Evolutionary conservation across 2,113 vertebrate genomes (phyloP).

Genomic region (Prunella fulvescens): DNA sequence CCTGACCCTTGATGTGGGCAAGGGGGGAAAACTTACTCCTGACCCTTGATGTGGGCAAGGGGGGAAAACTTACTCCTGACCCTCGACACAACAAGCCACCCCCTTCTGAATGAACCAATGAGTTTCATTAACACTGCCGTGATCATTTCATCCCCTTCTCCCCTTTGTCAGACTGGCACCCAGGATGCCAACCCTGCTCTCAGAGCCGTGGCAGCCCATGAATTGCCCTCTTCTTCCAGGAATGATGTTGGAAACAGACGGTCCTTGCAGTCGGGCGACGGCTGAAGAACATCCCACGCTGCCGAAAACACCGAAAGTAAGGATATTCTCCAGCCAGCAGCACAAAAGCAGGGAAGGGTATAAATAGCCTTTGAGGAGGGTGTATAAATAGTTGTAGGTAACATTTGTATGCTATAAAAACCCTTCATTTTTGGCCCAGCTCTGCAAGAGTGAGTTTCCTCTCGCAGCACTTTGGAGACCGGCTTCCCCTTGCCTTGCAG

Average conservation of each 20-base stretch:
- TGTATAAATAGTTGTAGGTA: conserved; percentile 45
- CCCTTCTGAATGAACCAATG: rapidly evolving
- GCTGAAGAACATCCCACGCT: background rate
- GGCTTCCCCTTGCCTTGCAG: background rate
- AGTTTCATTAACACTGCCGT: background rate
- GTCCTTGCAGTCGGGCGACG: background rate
- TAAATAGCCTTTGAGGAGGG: conserved; percentile 15
- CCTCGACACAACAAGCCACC: background rate
- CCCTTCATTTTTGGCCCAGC: background rate
- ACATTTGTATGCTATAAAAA: background rate
- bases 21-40: background rate
- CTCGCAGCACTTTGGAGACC: background rate
- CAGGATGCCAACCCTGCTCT: background rate
- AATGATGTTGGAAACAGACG: rapidly evolving
- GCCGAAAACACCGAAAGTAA: background rate
- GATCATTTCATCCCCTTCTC: background rate
- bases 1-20: background rate
- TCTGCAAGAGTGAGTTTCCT: background rate
- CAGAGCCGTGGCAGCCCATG: rapidly evolving
- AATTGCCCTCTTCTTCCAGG: background rate
- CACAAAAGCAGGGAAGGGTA: background rate
- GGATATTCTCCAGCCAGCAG: conserved; percentile 20
- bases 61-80: background rate
- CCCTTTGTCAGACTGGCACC: background rate
- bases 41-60: background rate